phyloP scores from a whole-genome alignment of 2,888 invertebrate genomes.

The Anaspis maculata region DNA sequence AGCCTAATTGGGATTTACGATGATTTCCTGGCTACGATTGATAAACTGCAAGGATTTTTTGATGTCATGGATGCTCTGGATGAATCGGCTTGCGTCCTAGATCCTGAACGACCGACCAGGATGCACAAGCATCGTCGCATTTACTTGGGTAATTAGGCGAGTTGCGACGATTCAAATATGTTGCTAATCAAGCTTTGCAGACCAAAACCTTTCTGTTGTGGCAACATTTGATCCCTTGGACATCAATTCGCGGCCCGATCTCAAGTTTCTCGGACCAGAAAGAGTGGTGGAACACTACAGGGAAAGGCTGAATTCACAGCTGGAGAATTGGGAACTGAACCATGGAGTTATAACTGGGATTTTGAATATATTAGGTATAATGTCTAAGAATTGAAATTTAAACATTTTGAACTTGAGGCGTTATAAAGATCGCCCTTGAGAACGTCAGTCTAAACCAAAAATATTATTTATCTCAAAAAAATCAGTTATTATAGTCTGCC shows the following conservation, averaged over 20 bases:
- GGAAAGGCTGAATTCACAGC: conserved; percentile 30
- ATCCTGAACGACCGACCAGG: conserved; percentile 36
- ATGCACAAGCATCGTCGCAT: conserved; percentile 38
- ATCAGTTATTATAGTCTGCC: no score
- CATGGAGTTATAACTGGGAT: conserved; percentile 9
- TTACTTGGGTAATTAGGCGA: conserved; percentile 31
- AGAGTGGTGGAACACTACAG: conserved; percentile 27
- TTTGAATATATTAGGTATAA: no score
- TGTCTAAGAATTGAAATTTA: no score
- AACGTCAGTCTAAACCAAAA: no score
- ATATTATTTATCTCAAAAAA: no score
- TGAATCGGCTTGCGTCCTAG: conserved; percentile 36
- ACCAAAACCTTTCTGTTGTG: conserved; percentile 35
- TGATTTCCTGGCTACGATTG: conserved; percentile 27
- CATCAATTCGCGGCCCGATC: conserved; percentile 32
- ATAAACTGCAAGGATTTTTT: conserved; percentile 36
- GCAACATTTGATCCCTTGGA: conserved; percentile 36
- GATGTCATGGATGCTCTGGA: conserved; percentile 40
- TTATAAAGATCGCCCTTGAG: no score
- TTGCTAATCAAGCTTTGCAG: no score
- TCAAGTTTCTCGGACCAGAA: conserved; percentile 41
- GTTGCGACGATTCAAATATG: no score
- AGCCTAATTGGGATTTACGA: conserved; percentile 30
- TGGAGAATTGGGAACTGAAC: conserved; percentile 33
- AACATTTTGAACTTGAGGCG: no score